Percentiles rank a stretch among this genome's conserved stretches.
phyloP scores from a whole-genome alignment of 2,888 invertebrate species.

The Lasioglossum malachurum region DNA sequence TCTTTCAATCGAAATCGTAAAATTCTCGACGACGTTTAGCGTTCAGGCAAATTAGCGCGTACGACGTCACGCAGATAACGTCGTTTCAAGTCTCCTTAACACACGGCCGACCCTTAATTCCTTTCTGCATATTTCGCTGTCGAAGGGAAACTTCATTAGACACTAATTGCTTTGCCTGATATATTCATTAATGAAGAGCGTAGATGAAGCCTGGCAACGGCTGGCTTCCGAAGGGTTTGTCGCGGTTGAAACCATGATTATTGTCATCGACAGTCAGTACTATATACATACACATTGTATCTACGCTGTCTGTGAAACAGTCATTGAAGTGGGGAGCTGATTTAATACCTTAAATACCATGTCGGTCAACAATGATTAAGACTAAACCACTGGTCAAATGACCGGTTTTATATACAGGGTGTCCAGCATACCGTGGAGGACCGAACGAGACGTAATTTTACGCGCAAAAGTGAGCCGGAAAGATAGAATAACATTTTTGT shows the following conservation, averaged over 20 bases:
- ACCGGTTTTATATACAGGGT: no score
- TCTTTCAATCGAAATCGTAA: not conserved
- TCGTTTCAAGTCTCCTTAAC: slow-evolving; percentile 36
- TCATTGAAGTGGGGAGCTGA: no score
- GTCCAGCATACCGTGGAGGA: no score
- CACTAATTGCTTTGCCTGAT: slow-evolving; percentile 66
- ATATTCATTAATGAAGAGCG: slow-evolving; percentile 54
- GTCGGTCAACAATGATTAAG: no score
- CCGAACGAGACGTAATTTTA: no score
- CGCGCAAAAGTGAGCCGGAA: no score
- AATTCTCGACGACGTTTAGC: not conserved
- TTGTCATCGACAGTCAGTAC: slow-evolving; percentile 32
- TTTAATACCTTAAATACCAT: no score
- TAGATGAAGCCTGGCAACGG: not conserved
- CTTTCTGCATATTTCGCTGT: slow-evolving; percentile 53
- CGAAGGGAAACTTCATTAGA: slow-evolving; percentile 65
- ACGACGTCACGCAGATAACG: not conserved
- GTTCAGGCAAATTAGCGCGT: not conserved
- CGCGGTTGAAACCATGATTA: slow-evolving; percentile 32
- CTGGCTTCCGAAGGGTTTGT: slow-evolving; percentile 13
- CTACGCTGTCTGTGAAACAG: no score
- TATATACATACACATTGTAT: not conserved
- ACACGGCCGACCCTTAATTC: slow-evolving; percentile 52
- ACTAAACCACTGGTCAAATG: no score
- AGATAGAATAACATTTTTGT: no score